Evolutionary conservation across 2,797 vertebrate genomes (phyloP), one percentile per base, ranked within the genome.

Genomic region (Falco peregrinus): DNA sequence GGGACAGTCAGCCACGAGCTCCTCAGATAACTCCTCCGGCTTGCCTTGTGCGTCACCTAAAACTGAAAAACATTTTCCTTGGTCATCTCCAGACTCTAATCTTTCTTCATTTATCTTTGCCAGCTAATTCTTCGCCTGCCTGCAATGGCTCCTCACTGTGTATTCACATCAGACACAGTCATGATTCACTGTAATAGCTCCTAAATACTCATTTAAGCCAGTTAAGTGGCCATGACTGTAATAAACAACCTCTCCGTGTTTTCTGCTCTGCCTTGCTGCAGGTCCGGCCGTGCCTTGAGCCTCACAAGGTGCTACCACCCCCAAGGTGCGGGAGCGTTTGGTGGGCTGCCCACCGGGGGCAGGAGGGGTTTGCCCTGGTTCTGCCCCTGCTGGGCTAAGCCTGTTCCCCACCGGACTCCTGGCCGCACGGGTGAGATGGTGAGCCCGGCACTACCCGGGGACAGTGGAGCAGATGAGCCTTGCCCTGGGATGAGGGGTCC

Each of bases 181-280:
- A 10, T 70, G 87, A 84, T 51, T 78, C 87, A 78, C 80, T 33
- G 43, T 43, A 57, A 57, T 57, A 29, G 65, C 80, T 71, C 79
- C 87, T 84, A 64, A 83, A 64, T 70, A 64, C 87, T 78, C 80
- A 84, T 84, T 90, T 57, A 57, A 64, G 51, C 57, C 80, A 33
- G 80, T 83, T 90, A 84, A 84, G 80, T 84, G 87, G 57, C 80
- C 87, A 64, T 84, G 87, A 77, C 71, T 57, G 73, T 70, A 84
- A 83, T 57, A 89, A 89, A 89, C 56, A 77, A 57, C 73, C 33
- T 77, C 87, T 78, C 7, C 7, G 19, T 24, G 79, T 50, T 77
- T 77, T 64, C 57, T 70, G 71, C 64, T 43, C 57, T 33, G 35
- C 8, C 50, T 70, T 43, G 22, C 43, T 37, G 5, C 22, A 33